A percentile compares a stretch with the other conserved stretches of the same genome.
These are phyloP conservation scores for Eubasilissa splendida DNA, from an alignment of 2,888 invertebrate genomes.

Conservation along the genomic window DNA sequence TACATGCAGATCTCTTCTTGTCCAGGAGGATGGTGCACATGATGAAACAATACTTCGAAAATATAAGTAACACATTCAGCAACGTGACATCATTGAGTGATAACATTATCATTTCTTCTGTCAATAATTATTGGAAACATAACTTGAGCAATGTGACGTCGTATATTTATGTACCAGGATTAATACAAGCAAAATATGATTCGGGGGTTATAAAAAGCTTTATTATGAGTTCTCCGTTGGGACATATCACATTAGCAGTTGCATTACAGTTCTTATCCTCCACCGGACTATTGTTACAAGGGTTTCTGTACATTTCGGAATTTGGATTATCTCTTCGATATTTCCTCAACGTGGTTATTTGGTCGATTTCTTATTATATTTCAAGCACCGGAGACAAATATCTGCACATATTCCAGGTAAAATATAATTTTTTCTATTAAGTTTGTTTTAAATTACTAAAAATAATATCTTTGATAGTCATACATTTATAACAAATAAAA, in stretches of 20 bases:
- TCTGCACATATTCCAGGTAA: constrained; percentile 54
- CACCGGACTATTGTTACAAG: constrained; percentile 39
- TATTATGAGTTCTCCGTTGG: neutral
- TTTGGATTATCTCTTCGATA: constrained; percentile 39
- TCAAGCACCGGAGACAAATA: constrained; percentile 45
- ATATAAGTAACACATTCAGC: constrained; percentile 17
- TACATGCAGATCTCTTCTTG: constrained; percentile 50
- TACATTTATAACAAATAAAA: too few species aligned
- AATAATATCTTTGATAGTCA: neutral
- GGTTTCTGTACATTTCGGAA: constrained; percentile 42
- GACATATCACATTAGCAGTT: neutral
- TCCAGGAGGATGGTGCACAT: constrained; percentile 50
- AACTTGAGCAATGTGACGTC: neutral
- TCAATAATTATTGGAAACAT: constrained; percentile 5
- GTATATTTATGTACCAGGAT: neutral
- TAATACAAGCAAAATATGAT: neutral
- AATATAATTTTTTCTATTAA: neutral
- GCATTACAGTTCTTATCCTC: constrained; percentile 11
- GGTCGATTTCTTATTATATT: constrained; percentile 43
- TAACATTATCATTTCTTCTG: constrained; percentile 17
- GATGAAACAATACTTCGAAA: constrained; percentile 42
- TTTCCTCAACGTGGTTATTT: constrained; percentile 46
- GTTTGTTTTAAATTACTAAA: neutral
- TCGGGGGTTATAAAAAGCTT: neutral
- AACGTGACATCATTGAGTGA: neutral